These are phyloP conservation scores for Belonocnema kinseyi DNA, from an alignment of 1,140 invertebrate species.

Conservation along the genomic window DNA sequence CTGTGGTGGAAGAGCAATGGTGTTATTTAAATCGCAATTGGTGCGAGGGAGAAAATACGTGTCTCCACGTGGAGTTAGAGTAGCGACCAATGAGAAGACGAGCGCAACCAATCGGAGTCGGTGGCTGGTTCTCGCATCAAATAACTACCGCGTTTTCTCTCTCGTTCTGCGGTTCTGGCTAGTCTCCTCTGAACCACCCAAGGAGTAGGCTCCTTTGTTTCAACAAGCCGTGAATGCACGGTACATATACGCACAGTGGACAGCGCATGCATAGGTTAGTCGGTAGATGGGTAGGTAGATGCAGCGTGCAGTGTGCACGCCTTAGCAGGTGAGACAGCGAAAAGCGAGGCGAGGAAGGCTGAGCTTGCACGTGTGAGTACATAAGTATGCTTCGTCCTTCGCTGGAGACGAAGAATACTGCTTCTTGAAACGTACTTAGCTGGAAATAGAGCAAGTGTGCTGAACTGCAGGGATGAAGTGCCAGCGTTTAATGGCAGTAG, in stretches of 20 bases:
- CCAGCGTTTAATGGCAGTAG: background rate
- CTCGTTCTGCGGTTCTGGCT: constrained; percentile 28
- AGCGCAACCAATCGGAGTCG: constrained; percentile 49
- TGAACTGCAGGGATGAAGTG: background rate
- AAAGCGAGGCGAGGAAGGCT: constrained; percentile 31
- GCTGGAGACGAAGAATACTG: constrained; percentile 42
- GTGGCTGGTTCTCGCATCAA: constrained; percentile 10
- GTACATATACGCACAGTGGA: constrained; percentile 66
- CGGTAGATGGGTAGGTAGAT: constrained; percentile 39
- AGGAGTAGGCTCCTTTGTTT: constrained; percentile 70
- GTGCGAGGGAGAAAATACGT: constrained; percentile 35
- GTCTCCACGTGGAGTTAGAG: constrained; percentile 67
- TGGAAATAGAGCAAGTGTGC: constrained; percentile 18
- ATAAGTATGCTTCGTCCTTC: constrained; percentile 52
- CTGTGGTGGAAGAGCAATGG: constrained; percentile 38
- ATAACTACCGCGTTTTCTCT: constrained; percentile 22
- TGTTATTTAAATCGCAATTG: constrained; percentile 32
- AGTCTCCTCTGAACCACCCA: constrained; percentile 65
- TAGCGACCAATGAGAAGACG: constrained; percentile 57
- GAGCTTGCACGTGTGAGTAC: constrained; percentile 34
- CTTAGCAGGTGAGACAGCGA: constrained; percentile 66
- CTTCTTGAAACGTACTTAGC: constrained; percentile 39
- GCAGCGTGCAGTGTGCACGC: constrained; percentile 42
- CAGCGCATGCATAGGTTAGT: constrained; percentile 40
- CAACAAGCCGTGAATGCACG: constrained; percentile 64